These are phyloP conservation scores for Anarrhichthys ocellatus DNA, from an alignment of 2,113 vertebrate species.

Conservation along the genomic window DNA sequence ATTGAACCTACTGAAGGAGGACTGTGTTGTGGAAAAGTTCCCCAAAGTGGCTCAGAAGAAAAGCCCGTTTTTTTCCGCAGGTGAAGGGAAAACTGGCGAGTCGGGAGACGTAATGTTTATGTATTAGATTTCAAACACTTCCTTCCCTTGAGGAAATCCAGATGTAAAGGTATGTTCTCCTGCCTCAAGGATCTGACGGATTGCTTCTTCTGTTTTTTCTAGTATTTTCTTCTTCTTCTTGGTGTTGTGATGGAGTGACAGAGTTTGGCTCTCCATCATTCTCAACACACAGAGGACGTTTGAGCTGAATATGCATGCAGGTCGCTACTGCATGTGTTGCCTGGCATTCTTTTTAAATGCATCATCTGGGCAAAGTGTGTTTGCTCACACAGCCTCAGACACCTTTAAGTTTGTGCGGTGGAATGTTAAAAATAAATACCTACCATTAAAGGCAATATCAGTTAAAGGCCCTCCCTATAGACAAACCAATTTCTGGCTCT, in stretches of 20 bases:
- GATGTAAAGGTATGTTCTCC: constrained; percentile 79
- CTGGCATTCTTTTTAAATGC: constrained; percentile 48
- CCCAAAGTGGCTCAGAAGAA: constrained; percentile 79
- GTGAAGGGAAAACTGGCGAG: constrained; percentile 49
- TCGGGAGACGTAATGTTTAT: constrained; percentile 80
- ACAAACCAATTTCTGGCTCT: constrained; percentile 71
- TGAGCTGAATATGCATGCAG: constrained; percentile 65
- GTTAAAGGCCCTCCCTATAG: constrained; percentile 55
- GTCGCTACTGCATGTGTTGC: constrained; percentile 37
- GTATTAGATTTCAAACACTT: constrained; percentile 83
- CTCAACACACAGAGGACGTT: constrained; percentile 54
- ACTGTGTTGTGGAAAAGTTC: constrained; percentile 72
- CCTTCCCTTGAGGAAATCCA: constrained; percentile 77
- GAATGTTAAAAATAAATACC: constrained; percentile 49
- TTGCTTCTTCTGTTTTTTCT: constrained; percentile 52
- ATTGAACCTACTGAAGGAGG: constrained; percentile 75
- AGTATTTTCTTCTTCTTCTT: constrained; percentile 32
- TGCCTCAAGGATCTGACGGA: constrained; percentile 76
- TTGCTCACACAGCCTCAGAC: constrained; percentile 31
- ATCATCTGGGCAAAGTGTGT: constrained; percentile 48
- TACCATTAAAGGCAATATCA: constrained; percentile 56
- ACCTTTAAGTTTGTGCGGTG: constrained; percentile 48
- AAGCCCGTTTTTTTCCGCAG: constrained; percentile 57
- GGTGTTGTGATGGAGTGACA: constrained; percentile 61
- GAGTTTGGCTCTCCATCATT: constrained; percentile 66